Evolutionary conservation across 2,113 vertebrate species (phyloP).

Genomic region (Archocentrus centrarchus): DNA sequence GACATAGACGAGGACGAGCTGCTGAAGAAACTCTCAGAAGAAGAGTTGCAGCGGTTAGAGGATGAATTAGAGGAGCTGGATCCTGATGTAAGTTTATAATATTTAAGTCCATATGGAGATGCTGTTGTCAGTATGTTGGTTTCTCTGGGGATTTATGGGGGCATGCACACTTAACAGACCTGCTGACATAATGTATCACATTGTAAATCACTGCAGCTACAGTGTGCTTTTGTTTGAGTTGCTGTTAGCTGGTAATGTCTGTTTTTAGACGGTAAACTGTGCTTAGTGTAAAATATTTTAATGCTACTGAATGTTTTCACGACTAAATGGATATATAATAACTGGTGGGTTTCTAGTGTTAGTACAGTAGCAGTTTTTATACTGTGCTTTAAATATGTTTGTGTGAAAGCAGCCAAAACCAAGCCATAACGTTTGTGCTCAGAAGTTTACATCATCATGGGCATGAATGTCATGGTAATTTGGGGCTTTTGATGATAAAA

Average conservation of each 20-base stretch:
- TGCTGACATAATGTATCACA: neutral
- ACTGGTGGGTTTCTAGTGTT: neutral
- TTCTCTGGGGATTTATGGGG: conserved; percentile 31
- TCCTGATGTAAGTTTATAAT: conserved; percentile 89
- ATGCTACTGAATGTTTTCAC: neutral
- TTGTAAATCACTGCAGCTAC: neutral
- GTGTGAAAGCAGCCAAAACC: neutral
- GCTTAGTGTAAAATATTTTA: neutral
- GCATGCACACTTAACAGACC: neutral
- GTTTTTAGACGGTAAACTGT: neutral
- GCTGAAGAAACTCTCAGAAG: conserved; percentile 92
- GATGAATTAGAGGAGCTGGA: conserved; percentile 96
- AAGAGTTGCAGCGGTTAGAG: conserved; percentile 92
- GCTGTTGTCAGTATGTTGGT: conserved; percentile 35
- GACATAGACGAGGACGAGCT: conserved; percentile 97
- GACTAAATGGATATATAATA: too few species aligned
- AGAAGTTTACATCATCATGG: neutral
- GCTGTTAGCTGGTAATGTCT: neutral
- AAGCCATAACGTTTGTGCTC: neutral
- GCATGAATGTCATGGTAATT: neutral
- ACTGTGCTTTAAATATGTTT: neutral
- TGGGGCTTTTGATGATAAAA: neutral
- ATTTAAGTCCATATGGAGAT: neutral
- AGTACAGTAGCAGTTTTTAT: neutral
- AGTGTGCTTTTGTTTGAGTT: neutral